These are phyloP conservation scores for Bombyx mandarina DNA, from an alignment of 1,140 invertebrate genomes.

Conservation along the genomic window DNA sequence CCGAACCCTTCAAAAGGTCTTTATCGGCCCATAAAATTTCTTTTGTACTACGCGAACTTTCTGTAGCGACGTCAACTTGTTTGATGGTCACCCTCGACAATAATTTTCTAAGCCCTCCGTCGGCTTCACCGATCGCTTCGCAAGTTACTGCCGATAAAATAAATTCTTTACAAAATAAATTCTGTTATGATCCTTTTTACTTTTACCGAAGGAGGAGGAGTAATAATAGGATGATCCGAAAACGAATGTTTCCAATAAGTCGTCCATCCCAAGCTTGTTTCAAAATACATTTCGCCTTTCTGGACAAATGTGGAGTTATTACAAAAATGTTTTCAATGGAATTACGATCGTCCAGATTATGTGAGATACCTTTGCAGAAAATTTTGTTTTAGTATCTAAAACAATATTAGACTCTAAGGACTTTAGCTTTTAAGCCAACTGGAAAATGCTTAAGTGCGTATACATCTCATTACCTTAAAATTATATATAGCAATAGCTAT, in stretches of 20 bases:
- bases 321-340: no score
- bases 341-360: no score
- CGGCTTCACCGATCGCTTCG: constrained; percentile 35
- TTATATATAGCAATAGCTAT: no score
- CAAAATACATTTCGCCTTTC: constrained; percentile 7
- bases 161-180: constrained; percentile 59
- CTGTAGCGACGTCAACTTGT: constrained; percentile 45
- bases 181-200: constrained; percentile 57
- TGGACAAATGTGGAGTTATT: not conserved
- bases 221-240: constrained; percentile 56
- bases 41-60: constrained; percentile 51
- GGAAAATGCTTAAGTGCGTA: no score
- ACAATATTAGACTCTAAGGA: no score
- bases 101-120: constrained; percentile 46
- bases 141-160: constrained; percentile 48
- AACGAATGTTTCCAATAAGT: constrained; percentile 52
- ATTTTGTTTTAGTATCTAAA: no score
- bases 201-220: constrained; percentile 38
- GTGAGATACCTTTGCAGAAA: no score
- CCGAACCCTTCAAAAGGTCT: constrained; percentile 52
- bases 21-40: constrained; percentile 62
- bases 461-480: no score
- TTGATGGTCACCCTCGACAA: constrained; percentile 56
- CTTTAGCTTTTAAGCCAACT: no score
- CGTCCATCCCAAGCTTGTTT: constrained; percentile 33